These are phyloP conservation scores for Borostomias antarcticus DNA, from an alignment of 2,797 vertebrate genomes.

Conservation along the genomic window DNA sequence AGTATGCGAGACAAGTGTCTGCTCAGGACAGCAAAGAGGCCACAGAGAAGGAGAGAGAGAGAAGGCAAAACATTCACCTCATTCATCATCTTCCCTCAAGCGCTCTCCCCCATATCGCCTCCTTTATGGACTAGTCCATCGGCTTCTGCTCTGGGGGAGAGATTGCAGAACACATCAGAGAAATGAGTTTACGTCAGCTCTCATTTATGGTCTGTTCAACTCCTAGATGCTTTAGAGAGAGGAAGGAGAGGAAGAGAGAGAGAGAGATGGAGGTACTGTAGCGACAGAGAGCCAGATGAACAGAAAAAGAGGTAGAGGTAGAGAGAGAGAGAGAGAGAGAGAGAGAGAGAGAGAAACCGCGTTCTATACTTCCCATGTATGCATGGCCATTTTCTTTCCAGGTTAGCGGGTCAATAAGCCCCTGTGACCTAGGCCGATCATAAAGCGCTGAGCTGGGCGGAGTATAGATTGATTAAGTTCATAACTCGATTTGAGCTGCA, in stretches of 20 bases:
- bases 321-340: not conserved
- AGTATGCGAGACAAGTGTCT: slow-evolving; percentile 59
- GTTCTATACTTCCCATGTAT: slow-evolving; percentile 44
- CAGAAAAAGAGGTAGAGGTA: not conserved
- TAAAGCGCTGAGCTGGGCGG: slow-evolving; percentile 71
- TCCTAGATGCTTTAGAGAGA: slow-evolving; percentile 45
- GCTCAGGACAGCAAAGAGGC: slow-evolving; percentile 43
- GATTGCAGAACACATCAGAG: slow-evolving; percentile 61
- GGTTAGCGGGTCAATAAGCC: slow-evolving; percentile 78
- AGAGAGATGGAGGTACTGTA: not conserved
- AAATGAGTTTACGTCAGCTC: slow-evolving; percentile 69
- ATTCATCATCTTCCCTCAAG: slow-evolving; percentile 63
- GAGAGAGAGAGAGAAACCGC: slow-evolving; percentile 18
- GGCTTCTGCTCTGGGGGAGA: slow-evolving; percentile 32
- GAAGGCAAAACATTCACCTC: slow-evolving; percentile 55
- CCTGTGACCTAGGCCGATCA: slow-evolving; percentile 72
- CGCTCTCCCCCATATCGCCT: not conserved
- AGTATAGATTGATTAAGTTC: slow-evolving; percentile 74
- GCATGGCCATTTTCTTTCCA: slow-evolving; percentile 64
- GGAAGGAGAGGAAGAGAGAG: slow-evolving; percentile 16
- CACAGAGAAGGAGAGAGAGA: slow-evolving; percentile 57
- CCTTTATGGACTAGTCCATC: slow-evolving; percentile 59
- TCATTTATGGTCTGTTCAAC: slow-evolving; percentile 71
- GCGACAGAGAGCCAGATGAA: not conserved
- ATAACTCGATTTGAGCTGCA: slow-evolving; percentile 72